Evolutionary conservation across 2,888 invertebrate genomes (phyloP).

Genomic region (Priocnemis perturbator): DNA sequence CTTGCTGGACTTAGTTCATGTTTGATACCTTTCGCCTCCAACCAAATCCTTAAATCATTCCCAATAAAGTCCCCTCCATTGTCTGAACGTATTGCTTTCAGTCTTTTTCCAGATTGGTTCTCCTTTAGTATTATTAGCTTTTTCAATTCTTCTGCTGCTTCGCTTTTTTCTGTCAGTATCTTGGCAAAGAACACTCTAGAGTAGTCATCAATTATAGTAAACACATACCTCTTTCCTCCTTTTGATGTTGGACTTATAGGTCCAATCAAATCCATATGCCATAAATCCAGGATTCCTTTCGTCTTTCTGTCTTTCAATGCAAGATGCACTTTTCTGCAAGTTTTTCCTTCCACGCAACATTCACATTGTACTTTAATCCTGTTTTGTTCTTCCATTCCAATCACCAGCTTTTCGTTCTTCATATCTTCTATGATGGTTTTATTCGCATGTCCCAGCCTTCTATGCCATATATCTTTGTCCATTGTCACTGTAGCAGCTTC

Average conservation of each 20-base stretch:
- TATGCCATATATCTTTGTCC: not conserved
- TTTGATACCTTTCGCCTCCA: not conserved
- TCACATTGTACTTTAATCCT: constrained; percentile 6
- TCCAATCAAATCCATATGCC: too few relatives aligned
- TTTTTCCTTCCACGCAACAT: constrained; percentile 2
- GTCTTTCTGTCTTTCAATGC: too few relatives aligned
- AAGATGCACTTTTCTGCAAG: constrained; percentile 13
- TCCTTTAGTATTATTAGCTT: constrained; percentile 3
- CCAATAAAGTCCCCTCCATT: constrained; percentile 4
- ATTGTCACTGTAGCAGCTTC: too few relatives aligned
- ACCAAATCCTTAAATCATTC: not conserved
- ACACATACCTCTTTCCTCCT: too few relatives aligned
- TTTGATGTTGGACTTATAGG: too few relatives aligned
- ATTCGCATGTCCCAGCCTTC: not conserved
- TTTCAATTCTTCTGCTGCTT: not conserved
- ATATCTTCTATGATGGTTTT: not conserved
- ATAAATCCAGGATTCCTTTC: too few relatives aligned
- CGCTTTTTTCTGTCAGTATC: not conserved
- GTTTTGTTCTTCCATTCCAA: not conserved
- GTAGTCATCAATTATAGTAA: constrained; percentile 13
- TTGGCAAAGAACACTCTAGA: not conserved
- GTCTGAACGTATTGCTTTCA: constrained; percentile 6
- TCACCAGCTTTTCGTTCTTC: not conserved
- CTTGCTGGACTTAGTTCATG: constrained; percentile 2
- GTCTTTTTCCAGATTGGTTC: not conserved